A percentile compares a stretch with the other conserved stretches of the same genome.
phyloP scores from a whole-genome alignment of 2,888 invertebrate genomes.

The Hirtodrosophila confusa region DNA sequence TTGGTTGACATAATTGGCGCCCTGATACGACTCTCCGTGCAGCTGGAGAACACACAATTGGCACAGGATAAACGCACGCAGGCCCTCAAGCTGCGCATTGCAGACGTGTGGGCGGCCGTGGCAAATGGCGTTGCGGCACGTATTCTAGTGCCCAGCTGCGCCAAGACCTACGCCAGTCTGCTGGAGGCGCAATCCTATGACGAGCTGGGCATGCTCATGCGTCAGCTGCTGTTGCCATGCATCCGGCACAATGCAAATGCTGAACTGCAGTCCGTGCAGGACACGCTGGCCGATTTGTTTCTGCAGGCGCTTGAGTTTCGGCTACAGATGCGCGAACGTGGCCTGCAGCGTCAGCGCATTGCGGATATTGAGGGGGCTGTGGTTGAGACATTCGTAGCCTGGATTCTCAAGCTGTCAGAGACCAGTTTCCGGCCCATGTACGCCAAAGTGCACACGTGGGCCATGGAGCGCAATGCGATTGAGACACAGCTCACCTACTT shows the following conservation, averaged over 20 bases:
- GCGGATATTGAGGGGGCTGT: conserved; percentile 89
- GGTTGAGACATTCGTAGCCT: conserved; percentile 90
- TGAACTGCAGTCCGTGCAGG: conserved; percentile 88
- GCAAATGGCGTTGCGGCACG: conserved; percentile 89
- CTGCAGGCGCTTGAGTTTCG: conserved; percentile 89
- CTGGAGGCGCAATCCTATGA: conserved; percentile 86
- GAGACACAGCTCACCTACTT: conserved; percentile 88
- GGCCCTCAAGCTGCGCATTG: conserved; percentile 86
- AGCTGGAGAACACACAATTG: conserved; percentile 59
- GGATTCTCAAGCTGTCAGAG: conserved; percentile 95
- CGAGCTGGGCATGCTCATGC: conserved; percentile 90
- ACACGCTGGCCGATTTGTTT: conserved; percentile 90
- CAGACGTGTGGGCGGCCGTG: conserved; percentile 88
- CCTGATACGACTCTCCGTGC: conserved; percentile 85
- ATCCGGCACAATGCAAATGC: conserved; percentile 87
- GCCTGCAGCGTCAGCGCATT: conserved; percentile 84
- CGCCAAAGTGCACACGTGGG: conserved; percentile 95
- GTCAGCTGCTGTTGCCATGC: conserved; percentile 88
- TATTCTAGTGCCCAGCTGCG: conserved; percentile 90
- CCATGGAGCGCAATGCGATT: conserved; percentile 85
- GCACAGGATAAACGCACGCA: conserved; percentile 85
- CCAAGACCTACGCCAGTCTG: conserved; percentile 87
- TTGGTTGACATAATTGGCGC: conserved; percentile 89
- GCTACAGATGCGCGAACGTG: conserved; percentile 84
- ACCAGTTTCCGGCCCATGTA: conserved; percentile 94